Conservation (phyloP, 2,797 vertebrate species). For the Neosilurus hyrtlii region DNA sequence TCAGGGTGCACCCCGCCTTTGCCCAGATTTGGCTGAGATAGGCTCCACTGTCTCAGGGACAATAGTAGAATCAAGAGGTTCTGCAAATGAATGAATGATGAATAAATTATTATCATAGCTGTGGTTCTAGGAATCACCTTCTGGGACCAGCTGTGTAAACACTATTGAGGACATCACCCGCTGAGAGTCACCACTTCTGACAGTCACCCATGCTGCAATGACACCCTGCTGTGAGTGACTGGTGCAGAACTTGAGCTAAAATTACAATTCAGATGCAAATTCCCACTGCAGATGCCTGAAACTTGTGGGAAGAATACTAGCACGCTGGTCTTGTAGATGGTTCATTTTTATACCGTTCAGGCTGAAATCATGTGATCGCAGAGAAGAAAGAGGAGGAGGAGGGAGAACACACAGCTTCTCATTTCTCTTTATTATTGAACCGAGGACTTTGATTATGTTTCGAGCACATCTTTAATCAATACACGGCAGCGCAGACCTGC, state of each 20-base stretch:
- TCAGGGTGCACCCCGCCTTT: too few relatives aligned
- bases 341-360: neutral
- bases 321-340: neutral
- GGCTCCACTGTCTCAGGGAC: too few relatives aligned
- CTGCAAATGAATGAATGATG: too few relatives aligned
- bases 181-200: constrained; percentile 57
- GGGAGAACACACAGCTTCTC: neutral
- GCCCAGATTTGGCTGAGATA: too few relatives aligned
- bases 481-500: constrained; percentile 53
- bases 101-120: neutral
- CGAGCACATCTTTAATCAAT: constrained; percentile 54
- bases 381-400: neutral
- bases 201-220: neutral
- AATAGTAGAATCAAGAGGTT: too few relatives aligned
- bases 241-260: constrained; percentile 25
- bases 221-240: constrained; percentile 13
- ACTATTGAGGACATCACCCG: constrained; percentile 69
- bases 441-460: constrained; percentile 33
- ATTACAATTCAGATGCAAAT: constrained; percentile 4
- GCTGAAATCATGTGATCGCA: constrained; percentile 2
- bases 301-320: neutral
- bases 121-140: constrained; percentile 2
- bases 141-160: constrained; percentile 65
- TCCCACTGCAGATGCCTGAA: neutral
- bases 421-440: constrained; percentile 3